Percentiles rank a stretch among this genome's conserved stretches.
Conservation (phyloP, 2,797 vertebrate species). For the Sebastes paucispinis region DNA sequence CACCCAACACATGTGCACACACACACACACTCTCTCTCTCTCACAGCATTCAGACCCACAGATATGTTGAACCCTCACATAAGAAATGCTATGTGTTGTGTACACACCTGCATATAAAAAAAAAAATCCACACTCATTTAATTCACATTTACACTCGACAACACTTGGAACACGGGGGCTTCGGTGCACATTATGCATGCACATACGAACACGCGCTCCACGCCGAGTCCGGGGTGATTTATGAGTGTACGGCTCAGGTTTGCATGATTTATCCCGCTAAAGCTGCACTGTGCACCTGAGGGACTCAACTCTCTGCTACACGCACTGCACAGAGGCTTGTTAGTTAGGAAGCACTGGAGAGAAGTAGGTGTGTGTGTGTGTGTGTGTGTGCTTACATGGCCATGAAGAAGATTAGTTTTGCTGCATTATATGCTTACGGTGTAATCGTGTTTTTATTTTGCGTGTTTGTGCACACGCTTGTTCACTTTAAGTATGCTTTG, state of each 20-base stretch:
- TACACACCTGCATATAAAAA: conserved; percentile 1
- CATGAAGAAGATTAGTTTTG: conserved; percentile 3
- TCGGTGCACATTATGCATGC: conserved; percentile 32
- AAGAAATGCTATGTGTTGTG: background rate
- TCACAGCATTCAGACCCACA: background rate
- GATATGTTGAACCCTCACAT: background rate
- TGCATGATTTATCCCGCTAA: conserved; percentile 75
- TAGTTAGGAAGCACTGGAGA: conserved; percentile 31
- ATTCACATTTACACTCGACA: background rate
- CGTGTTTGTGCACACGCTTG: background rate
- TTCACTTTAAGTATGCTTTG: background rate
- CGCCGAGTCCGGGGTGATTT: conserved; percentile 60
- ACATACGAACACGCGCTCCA: conserved; percentile 1
- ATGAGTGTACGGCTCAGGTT: conserved; percentile 58
- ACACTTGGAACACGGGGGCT: conserved; percentile 12
- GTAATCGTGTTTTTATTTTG: background rate
- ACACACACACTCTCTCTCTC: background rate
- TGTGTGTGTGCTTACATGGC: background rate
- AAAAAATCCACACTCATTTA: background rate
- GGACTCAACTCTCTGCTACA: conserved; percentile 39
- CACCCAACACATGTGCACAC: background rate
- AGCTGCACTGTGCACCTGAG: conserved; percentile 63
- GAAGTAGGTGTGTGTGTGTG: conserved; percentile 3
- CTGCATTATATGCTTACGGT: background rate
- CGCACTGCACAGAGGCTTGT: conserved; percentile 44